Evolutionary conservation across 2,113 vertebrate species (phyloP).

Genomic region (Onychostruthus taczanowskii): DNA sequence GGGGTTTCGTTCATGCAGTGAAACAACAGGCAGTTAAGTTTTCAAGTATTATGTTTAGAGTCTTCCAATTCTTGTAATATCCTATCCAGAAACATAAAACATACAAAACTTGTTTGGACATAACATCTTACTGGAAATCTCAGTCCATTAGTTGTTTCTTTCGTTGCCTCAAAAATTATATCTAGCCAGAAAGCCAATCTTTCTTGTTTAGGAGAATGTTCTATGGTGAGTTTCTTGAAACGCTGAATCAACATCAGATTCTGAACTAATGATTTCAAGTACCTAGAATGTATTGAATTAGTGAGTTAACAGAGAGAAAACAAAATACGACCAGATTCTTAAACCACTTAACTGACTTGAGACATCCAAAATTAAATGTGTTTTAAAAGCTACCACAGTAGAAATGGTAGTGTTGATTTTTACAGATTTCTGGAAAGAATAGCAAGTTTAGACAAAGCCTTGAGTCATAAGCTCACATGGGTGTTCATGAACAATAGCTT

Average conservation of each 20-base stretch:
- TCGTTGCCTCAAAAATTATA: slow-evolving; percentile 92
- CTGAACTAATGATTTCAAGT: slow-evolving; percentile 91
- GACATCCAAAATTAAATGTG: neutral
- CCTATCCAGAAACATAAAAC: slow-evolving; percentile 33
- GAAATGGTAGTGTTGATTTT: neutral
- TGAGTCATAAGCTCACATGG: neutral
- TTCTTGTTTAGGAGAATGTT: slow-evolving; percentile 86
- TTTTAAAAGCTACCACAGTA: neutral
- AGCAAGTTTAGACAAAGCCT: neutral
- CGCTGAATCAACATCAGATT: slow-evolving; percentile 90
- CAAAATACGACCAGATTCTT: neutral
- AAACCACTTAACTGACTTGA: neutral
- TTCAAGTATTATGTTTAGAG: neutral
- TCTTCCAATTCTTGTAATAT: neutral
- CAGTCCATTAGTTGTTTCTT: slow-evolving; percentile 82
- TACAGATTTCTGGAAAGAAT: slow-evolving; percentile 17
- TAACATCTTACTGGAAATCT: slow-evolving; percentile 87
- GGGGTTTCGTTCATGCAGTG: neutral
- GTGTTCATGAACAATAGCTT: neutral
- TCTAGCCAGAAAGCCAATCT: slow-evolving; percentile 96
- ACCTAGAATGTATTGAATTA: slow-evolving; percentile 79
- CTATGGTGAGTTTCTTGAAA: slow-evolving; percentile 86
- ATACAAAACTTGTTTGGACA: neutral
- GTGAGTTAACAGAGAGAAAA: neutral
- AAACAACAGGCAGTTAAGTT: neutral